A percentile compares a stretch with the other conserved stretches of the same genome.
Evolutionary conservation across 64 coral and sea anemone genomes (phyloP).

Genomic region (Dendrophyllia cribrosa): DNA sequence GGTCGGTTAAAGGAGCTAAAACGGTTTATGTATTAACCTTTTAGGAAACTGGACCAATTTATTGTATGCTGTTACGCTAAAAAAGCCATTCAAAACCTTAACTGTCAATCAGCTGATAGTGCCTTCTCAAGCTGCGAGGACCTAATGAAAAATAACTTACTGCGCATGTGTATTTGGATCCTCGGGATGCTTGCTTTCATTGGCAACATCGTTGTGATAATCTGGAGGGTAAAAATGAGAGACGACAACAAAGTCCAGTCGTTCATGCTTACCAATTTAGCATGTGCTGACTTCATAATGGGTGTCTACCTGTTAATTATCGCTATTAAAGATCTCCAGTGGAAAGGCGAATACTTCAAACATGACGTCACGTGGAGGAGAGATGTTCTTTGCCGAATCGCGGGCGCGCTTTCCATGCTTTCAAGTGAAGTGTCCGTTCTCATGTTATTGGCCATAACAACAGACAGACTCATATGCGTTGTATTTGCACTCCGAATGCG

Average conservation of each 20-base stretch:
- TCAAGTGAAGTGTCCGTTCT: conserved; percentile 30
- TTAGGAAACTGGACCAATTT: conserved; percentile 57
- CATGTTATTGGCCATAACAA: conserved; percentile 2
- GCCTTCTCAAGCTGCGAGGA: conserved; percentile 64
- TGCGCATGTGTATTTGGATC: conserved; percentile 52
- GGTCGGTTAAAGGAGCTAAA: too few species aligned
- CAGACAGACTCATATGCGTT: conserved; percentile 12
- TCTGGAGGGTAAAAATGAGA: conserved; percentile 15
- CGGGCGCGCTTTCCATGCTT: conserved; percentile 42
- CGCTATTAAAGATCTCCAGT: conserved; percentile 48
- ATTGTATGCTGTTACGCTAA: conserved; percentile 53
- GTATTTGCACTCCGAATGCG: conserved; percentile 4
- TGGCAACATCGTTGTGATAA: conserved; percentile 38
- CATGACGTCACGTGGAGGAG: conserved; percentile 52
- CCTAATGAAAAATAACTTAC: conserved; percentile 52
- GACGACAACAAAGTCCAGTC: conserved; percentile 52
- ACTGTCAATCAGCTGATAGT: conserved; percentile 31
- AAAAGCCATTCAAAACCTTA: conserved; percentile 34
- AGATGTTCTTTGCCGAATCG: conserved; percentile 19
- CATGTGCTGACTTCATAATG: conserved; percentile 51
- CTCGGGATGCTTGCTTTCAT: conserved; percentile 50
- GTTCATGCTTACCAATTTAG: conserved; percentile 54
- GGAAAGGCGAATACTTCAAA: conserved; percentile 57
- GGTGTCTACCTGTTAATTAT: conserved; percentile 44
- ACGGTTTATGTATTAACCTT: neutral